Conservation (phyloP, 2,797 vertebrate species). For the Gadopsis bispinosus region DNA sequence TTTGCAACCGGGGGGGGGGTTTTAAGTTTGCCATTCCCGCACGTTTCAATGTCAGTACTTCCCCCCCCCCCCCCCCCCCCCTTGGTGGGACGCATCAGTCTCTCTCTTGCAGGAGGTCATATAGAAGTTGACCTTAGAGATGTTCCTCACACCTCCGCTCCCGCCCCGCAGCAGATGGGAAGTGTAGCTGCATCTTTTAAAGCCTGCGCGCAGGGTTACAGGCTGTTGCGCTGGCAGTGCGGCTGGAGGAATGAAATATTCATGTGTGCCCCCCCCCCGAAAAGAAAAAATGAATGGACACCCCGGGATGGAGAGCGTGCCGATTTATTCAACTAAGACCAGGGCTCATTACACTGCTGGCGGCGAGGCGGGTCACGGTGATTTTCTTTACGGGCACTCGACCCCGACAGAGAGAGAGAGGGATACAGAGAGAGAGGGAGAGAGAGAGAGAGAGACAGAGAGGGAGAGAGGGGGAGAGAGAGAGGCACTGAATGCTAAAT, state of each 20-base stretch:
- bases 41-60: too few species aligned
- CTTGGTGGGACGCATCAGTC: constrained; percentile 55
- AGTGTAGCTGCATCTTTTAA: constrained; percentile 80
- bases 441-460: background rate
- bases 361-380: constrained; percentile 84
- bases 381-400: constrained; percentile 82
- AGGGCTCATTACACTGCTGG: constrained; percentile 87
- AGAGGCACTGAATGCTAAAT: constrained; percentile 34
- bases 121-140: constrained; percentile 83
- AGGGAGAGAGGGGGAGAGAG: background rate
- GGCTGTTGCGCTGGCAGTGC: constrained; percentile 87
- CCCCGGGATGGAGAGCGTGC: constrained; percentile 86
- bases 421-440: background rate
- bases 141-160: constrained; percentile 83
- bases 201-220: constrained; percentile 82
- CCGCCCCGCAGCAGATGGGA: constrained; percentile 86
- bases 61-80: background rate
- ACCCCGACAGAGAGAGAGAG: constrained; percentile 44
- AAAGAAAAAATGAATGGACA: constrained; percentile 81
- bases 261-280: constrained; percentile 68
- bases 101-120: constrained; percentile 61
- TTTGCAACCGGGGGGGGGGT: too few species aligned
- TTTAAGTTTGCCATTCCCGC: too few species aligned
- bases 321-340: constrained; percentile 85
- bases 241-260: constrained; percentile 89